Evolutionary conservation across 2,888 invertebrate genomes (phyloP), one percentile per base, ranked within the genome.

Genomic region (Deilephila porcellus): DNA sequence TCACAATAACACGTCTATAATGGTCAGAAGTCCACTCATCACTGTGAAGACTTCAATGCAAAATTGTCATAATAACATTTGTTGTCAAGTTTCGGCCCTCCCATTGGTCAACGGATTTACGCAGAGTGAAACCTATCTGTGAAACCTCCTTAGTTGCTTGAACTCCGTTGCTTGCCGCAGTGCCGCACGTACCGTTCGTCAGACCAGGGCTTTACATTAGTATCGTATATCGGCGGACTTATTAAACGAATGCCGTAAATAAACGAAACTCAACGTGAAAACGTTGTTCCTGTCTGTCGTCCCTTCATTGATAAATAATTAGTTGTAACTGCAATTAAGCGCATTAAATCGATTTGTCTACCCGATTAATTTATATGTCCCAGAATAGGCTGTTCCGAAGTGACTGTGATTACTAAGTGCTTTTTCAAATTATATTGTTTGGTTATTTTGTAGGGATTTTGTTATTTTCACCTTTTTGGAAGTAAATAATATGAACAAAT

Each of bases 291-390:
- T 71, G 79, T 76, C 78, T 76, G 76, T 77, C 76, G 75, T 76
- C 70, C 75, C 73, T 71, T 72, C 70, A 76, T 67, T 71, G 75
- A 74, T 80, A 75, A 81, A 78, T 79, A 78, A 80, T 77, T 71
- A 81, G 72, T 34, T 74, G 34, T 73, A 34, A 37, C 63, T 71
- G 32, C 59, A 60, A 74, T 71, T 64, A 74, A 71, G 70, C 70
- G 63, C 25, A 59, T 56, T 64, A 37, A 63, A 74, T 73, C 37
- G 60, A 74, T 64, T 72, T 45, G 72, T 72, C 72, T 72, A 45
- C 29, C 8, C 71, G 71, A 62, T 71, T 70, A 64, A 72, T 72
- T 72, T 53, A 32, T 59, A 37, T 60, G 17, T 71, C 70, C 56
- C 59, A 34, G 70, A 71, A 71, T 56, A 59, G 20, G 56, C n/a